A percentile compares a stretch with the other conserved stretches of the same genome.
Evolutionary conservation across 2,888 invertebrate genomes (phyloP).

Genomic region (Leptinotarsa peninsularis): DNA sequence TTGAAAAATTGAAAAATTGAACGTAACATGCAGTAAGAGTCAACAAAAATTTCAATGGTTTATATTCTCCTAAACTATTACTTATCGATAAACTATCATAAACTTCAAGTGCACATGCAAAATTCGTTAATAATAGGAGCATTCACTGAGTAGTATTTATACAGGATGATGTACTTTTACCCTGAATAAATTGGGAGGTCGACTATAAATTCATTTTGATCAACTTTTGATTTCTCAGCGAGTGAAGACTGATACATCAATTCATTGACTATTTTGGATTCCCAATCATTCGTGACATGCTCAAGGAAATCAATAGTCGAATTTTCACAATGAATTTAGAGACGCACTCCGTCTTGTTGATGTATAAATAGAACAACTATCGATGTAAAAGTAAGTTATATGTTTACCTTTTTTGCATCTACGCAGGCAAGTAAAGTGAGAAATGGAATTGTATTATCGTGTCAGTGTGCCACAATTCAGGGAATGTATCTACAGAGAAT

Average conservation of each 20-base stretch:
- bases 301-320: background rate
- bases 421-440: slow-evolving; percentile 50
- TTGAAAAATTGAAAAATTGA: no score
- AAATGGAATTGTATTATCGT: slow-evolving; percentile 48
- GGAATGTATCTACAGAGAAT: slow-evolving; percentile 42
- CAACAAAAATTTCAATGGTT: background rate
- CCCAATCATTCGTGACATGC: no score
- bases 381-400: slow-evolving; percentile 32
- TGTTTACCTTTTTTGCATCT: slow-evolving; percentile 47
- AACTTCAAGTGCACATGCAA: slow-evolving; percentile 45
- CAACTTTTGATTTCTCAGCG: background rate
- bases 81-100: slow-evolving; percentile 10
- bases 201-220: background rate
- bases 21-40: slow-evolving; percentile 9
- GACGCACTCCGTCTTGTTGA: slow-evolving; percentile 8
- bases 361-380: slow-evolving; percentile 26
- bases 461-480: slow-evolving; percentile 45
- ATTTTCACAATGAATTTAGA: slow-evolving; percentile 16
- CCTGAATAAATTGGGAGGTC: background rate
- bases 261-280: no score
- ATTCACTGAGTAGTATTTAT: slow-evolving; percentile 26
- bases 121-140: slow-evolving; percentile 29
- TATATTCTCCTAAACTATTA: background rate
- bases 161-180: slow-evolving; percentile 5
- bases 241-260: background rate